Percentiles rank a stretch among this genome's conserved stretches.
Conservation (phyloP, 1,140 invertebrate species). For the Aphidius gifuensis region DNA sequence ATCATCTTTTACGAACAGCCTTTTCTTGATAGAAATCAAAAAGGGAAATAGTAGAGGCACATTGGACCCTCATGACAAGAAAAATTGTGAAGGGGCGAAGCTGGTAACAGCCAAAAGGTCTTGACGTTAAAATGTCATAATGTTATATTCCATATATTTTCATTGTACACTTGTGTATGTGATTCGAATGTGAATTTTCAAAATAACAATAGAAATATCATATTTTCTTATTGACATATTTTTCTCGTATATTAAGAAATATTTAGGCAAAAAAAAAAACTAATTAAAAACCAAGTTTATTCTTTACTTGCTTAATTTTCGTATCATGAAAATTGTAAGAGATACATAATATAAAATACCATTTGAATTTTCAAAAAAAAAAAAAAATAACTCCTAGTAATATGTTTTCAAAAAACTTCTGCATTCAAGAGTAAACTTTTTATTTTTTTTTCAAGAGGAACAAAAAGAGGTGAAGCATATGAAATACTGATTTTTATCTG, state of each 20-base stretch:
- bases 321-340: too few relatives aligned
- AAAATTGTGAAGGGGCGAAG: slow-evolving; percentile 4
- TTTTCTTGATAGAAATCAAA: slow-evolving; percentile 11
- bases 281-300: too few relatives aligned
- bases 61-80: not conserved
- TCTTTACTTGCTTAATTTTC: too few relatives aligned
- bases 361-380: too few relatives aligned
- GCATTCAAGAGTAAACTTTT: too few relatives aligned
- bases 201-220: slow-evolving; percentile 28
- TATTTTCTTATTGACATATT: slow-evolving; percentile 17
- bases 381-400: too few relatives aligned
- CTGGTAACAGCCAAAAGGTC: slow-evolving; percentile 12
- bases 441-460: too few relatives aligned
- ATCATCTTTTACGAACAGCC: not conserved
- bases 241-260: not conserved
- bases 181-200: slow-evolving; percentile 27
- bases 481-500: too few relatives aligned
- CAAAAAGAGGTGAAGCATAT: too few relatives aligned
- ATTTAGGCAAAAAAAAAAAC: too few relatives aligned
- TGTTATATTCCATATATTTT: slow-evolving; percentile 3
- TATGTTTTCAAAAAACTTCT: too few relatives aligned
- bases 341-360: too few relatives aligned
- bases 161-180: slow-evolving; percentile 11
- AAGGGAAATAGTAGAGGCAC: slow-evolving; percentile 13
- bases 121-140: not conserved